phyloP scores from a whole-genome alignment of 2,888 invertebrate genomes.

The Trichopoda pennipes region DNA sequence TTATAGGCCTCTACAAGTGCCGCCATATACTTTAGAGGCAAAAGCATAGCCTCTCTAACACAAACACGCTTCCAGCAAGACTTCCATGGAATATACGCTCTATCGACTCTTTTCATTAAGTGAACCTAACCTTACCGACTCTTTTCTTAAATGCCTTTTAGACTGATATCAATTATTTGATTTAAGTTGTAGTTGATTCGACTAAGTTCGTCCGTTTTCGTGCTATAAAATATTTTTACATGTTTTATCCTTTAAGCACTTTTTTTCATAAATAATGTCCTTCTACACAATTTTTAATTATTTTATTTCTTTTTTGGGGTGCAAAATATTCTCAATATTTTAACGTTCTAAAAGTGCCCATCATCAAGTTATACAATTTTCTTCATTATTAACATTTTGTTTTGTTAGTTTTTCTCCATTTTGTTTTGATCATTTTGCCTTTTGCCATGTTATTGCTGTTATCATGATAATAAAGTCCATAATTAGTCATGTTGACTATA shows the following conservation, averaged over 20 bases:
- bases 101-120: no score
- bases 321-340: constrained; percentile 48
- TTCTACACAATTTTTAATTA: constrained; percentile 17
- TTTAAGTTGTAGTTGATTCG: no score
- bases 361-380: constrained; percentile 22
- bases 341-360: constrained; percentile 58
- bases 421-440: constrained; percentile 8
- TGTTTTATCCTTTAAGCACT: background rate
- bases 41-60: no score
- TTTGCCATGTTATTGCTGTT: constrained; percentile 33
- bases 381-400: background rate
- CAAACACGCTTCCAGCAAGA: no score
- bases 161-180: no score
- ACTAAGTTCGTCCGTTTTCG: no score
- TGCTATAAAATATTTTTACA: no score
- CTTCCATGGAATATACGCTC: no score
- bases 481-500: constrained; percentile 61
- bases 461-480: constrained; percentile 31
- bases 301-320: background rate
- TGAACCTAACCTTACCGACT: no score
- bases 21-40: no score
- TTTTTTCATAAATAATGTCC: constrained; percentile 11
- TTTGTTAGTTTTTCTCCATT: background rate
- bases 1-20: no score
- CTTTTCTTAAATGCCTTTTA: no score